Conservation (phyloP, 2,113 vertebrate genomes). For the Oryzias curvinotus region DNA sequence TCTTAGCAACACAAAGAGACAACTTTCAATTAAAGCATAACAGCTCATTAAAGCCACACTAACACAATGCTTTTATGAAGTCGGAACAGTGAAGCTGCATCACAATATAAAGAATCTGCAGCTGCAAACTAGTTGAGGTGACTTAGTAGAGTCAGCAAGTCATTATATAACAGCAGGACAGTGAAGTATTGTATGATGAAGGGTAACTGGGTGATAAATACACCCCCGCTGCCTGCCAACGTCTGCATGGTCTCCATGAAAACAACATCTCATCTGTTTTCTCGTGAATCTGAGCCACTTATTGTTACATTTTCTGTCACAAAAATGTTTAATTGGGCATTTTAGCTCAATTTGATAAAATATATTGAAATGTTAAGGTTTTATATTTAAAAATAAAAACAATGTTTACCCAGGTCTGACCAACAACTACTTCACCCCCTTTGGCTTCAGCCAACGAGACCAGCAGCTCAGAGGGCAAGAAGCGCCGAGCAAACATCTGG, state of each 20-base stretch:
- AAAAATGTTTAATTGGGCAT: not conserved
- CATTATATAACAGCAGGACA: constrained; percentile 60
- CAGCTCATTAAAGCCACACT: too few species aligned
- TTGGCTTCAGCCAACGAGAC: not conserved
- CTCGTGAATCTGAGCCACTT: not conserved
- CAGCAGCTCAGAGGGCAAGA: constrained; percentile 40
- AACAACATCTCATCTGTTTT: constrained; percentile 54
- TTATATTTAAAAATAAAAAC: too few species aligned
- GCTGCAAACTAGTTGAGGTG: constrained; percentile 1
- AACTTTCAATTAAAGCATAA: too few species aligned
- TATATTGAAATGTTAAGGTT: too few species aligned
- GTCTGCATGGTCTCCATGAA: constrained; percentile 39
- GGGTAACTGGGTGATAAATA: constrained; percentile 49
- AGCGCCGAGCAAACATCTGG: constrained; percentile 74
- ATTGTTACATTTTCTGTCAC: not conserved
- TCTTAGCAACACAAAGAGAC: constrained; percentile 9
- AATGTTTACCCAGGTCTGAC: too few species aligned
- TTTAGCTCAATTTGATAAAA: too few species aligned
- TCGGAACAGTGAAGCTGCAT: not conserved
- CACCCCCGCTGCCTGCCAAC: constrained; percentile 57
- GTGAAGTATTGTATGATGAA: constrained; percentile 58
- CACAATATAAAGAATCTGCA: not conserved
- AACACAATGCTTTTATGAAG: too few species aligned
- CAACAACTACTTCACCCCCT: too few species aligned
- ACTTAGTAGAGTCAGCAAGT: constrained; percentile 46